Conservation (phyloP, 2,113 vertebrate species). For the Lepidothrix coronata region DNA sequence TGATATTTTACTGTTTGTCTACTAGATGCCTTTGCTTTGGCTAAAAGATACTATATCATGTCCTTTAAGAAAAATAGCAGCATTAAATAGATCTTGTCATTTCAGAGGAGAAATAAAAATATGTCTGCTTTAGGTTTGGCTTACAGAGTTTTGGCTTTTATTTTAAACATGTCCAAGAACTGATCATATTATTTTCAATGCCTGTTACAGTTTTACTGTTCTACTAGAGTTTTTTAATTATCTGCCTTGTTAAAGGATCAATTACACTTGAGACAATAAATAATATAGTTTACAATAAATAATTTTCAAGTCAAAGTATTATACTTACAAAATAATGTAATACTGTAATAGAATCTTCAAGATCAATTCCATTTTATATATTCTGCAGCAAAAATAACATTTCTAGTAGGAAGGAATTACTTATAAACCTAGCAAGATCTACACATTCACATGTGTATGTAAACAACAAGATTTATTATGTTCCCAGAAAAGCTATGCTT, state of each 20-base stretch:
- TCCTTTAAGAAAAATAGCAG: slow-evolving; percentile 52
- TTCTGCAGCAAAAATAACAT: slow-evolving; percentile 79
- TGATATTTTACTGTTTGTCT: slow-evolving; percentile 22
- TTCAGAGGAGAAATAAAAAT: slow-evolving; percentile 42
- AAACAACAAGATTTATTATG: slow-evolving; percentile 77
- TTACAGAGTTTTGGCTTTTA: slow-evolving; percentile 11
- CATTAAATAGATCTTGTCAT: slow-evolving; percentile 25
- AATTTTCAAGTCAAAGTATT: slow-evolving; percentile 63
- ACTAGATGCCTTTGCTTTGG: slow-evolving; percentile 44
- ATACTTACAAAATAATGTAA: slow-evolving; percentile 77
- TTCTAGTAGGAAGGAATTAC: slow-evolving; percentile 76
- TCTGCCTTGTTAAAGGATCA: slow-evolving; percentile 52
- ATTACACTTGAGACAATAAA: slow-evolving; percentile 55
- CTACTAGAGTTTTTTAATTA: slow-evolving; percentile 16
- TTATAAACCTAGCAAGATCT: slow-evolving; percentile 77
- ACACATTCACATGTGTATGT: slow-evolving; percentile 75
- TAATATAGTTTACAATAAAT: slow-evolving; percentile 68
- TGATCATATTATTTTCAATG: neutral
- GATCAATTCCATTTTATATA: slow-evolving; percentile 71
- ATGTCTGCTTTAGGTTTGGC: neutral
- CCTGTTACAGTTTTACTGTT: slow-evolving; percentile 19
- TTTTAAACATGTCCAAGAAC: slow-evolving; percentile 45
- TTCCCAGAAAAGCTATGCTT: slow-evolving; percentile 71
- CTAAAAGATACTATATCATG: neutral
- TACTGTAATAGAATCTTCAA: slow-evolving; percentile 65